Conservation (phyloP, 2,797 vertebrate species). For the Gallinago solitaria region DNA sequence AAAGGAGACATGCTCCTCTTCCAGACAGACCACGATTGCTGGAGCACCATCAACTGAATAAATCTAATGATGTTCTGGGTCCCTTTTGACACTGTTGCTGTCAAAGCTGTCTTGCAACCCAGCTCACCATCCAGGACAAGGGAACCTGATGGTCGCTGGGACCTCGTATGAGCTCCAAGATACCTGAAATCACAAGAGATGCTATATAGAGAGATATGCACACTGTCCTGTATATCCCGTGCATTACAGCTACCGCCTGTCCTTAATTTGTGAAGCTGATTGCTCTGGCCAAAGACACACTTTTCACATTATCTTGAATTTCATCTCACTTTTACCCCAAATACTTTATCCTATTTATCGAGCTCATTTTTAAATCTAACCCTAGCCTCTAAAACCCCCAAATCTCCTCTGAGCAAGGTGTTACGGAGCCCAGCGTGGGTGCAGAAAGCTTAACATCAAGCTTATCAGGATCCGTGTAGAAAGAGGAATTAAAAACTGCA, state of each 20-base stretch:
- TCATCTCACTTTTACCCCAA: not conserved
- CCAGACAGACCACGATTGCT: rapidly evolving
- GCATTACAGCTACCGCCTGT: not conserved
- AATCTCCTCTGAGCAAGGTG: not conserved
- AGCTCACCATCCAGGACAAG: too few relatives aligned
- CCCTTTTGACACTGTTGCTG: not conserved
- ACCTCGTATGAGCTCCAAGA: not conserved
- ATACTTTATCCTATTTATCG: not conserved
- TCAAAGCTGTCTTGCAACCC: not conserved
- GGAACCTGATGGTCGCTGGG: not conserved
- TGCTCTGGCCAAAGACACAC: not conserved
- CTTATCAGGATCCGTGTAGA: not conserved
- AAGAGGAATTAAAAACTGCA: not conserved
- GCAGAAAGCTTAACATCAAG: not conserved
- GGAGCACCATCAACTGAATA: not conserved
- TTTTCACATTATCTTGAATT: not conserved
- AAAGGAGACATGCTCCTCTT: not conserved
- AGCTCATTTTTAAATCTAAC: not conserved
- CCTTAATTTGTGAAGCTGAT: not conserved
- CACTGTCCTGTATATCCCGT: rapidly evolving
- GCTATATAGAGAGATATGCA: rapidly evolving
- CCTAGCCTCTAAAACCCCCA: not conserved
- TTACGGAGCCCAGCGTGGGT: rapidly evolving
- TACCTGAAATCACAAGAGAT: not conserved
- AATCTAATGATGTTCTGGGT: rapidly evolving